Conservation (phyloP, 2,888 invertebrate genomes). For the Caenorhabditis sp. region DNA sequence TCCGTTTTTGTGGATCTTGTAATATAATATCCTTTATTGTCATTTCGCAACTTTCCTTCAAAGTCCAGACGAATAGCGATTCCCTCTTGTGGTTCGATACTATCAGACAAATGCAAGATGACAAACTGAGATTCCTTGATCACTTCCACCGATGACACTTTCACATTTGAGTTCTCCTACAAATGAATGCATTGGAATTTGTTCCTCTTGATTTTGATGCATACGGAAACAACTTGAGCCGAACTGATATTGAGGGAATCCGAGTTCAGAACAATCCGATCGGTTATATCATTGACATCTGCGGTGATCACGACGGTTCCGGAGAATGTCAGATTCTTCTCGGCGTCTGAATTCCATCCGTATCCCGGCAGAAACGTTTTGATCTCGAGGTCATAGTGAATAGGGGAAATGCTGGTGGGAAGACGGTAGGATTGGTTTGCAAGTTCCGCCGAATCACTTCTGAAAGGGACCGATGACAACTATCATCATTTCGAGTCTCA, state of each 20-base stretch:
- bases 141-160: not conserved
- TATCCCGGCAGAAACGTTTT: slow-evolving; percentile 39
- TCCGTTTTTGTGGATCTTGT: not conserved
- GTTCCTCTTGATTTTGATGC: no score
- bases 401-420: slow-evolving; percentile 20
- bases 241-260: not conserved
- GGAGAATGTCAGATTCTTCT: slow-evolving; percentile 13
- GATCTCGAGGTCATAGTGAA: slow-evolving; percentile 5
- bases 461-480: no score
- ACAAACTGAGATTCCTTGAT: not conserved
- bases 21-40: slow-evolving; percentile 59
- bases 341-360: slow-evolving; percentile 21
- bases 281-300: slow-evolving; percentile 5
- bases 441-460: no score
- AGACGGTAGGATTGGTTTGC: not conserved
- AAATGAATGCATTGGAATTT: no score
- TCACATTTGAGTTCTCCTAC: no score
- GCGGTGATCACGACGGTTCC: slow-evolving; percentile 4
- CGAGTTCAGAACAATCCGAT: slow-evolving; percentile 16
- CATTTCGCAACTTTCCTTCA: slow-evolving; percentile 58
- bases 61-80: slow-evolving; percentile 50
- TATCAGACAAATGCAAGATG: not conserved
- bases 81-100: not conserved
- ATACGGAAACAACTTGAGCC: not conserved
- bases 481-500: no score